Base-by-base conservation (phyloP, 2,797 vertebrate genomes). In the Oreochromis grahami region DNA sequence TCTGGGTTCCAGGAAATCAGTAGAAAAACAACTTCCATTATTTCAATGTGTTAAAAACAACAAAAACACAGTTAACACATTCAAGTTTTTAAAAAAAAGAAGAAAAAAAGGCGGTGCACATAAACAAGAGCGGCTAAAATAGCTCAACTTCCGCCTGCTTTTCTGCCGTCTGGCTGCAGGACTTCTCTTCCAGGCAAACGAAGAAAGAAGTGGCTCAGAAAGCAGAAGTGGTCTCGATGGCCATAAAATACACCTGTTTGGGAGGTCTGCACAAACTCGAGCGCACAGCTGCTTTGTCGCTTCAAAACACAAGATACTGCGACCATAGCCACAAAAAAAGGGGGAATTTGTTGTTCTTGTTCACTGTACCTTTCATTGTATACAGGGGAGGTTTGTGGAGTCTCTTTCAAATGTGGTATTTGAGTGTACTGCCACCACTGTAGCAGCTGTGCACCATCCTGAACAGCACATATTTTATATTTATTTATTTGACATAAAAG, bases 151-250 rank as follows among this genome's bases (percentile, higher is more conserved):
- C 92, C 82, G 80, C 24, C 85, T 85, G 82, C 48, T 65, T 93
- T 90, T 87, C 81, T 79, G 43, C 41, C 3, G 81, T 84, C 82
- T 88, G 88, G 70, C 79, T 79, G 76, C 78, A 83, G 88, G 88
- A 94, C 93, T 94, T 94, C 93, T 94, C 87, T 86, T 94, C 90
- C 68, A 72, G 77, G 87, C 86, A 95, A 81, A 76, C 85, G 83
- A 94, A 95, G 91, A 93, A 92, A 95, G 96, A 96, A 96, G 95
- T 96, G 50, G 72, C 60, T 48, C 48, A 79, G 89, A 97, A 96
- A 96, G 94, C 92, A 96, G 95, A 97, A 96, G 95, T 88, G 68
- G 85, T 29, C 55, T 82, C 5, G 36, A 80, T 87, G 79, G 60
- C 84, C 43, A 32, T 34, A 79, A 87, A 92, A 84, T 79, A 90